Percentiles rank a stretch among this genome's conserved stretches.
Evolutionary conservation across 2,888 invertebrate genomes (phyloP).

Genomic region (Eulithis prunata): DNA sequence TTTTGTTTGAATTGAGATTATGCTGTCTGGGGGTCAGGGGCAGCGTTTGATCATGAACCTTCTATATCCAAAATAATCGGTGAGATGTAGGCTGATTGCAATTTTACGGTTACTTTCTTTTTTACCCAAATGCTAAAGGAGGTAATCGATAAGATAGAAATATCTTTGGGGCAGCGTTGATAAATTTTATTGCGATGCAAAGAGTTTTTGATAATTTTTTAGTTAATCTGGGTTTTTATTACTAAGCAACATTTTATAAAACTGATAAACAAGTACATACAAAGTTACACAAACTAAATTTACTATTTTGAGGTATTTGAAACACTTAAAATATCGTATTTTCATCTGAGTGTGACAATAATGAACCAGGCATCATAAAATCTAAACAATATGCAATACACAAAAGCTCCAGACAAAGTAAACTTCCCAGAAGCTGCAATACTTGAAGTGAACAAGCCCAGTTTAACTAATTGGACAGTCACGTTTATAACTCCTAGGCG

Average conservation of each 20-base stretch:
- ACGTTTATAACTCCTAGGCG: slow-evolving; percentile 45
- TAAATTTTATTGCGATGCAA: too few relatives aligned
- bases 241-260: too few relatives aligned
- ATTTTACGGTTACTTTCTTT: slow-evolving; percentile 10
- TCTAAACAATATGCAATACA: slow-evolving; percentile 8
- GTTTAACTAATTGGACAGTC: slow-evolving; percentile 43
- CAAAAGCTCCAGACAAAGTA: slow-evolving; percentile 18
- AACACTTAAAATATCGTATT: too few relatives aligned
- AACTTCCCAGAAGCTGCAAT: slow-evolving; percentile 22
- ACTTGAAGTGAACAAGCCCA: slow-evolving; percentile 34
- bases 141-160: background rate
- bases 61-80: slow-evolving; percentile 46
- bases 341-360: background rate
- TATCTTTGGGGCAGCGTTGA: background rate
- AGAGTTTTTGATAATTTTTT: too few relatives aligned
- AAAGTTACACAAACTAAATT: too few relatives aligned
- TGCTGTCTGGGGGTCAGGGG: slow-evolving; percentile 49
- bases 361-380: background rate
- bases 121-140: background rate
- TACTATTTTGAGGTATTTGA: too few relatives aligned
- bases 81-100: background rate
- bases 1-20: slow-evolving; percentile 37
- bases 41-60: slow-evolving; percentile 48
- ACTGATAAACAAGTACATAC: too few relatives aligned
- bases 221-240: too few relatives aligned